Percentiles rank a stretch among this genome's conserved stretches.
These are phyloP conservation scores for Oncorhynchus clarkii DNA, from an alignment of 2,113 vertebrate genomes.

Conservation along the genomic window DNA sequence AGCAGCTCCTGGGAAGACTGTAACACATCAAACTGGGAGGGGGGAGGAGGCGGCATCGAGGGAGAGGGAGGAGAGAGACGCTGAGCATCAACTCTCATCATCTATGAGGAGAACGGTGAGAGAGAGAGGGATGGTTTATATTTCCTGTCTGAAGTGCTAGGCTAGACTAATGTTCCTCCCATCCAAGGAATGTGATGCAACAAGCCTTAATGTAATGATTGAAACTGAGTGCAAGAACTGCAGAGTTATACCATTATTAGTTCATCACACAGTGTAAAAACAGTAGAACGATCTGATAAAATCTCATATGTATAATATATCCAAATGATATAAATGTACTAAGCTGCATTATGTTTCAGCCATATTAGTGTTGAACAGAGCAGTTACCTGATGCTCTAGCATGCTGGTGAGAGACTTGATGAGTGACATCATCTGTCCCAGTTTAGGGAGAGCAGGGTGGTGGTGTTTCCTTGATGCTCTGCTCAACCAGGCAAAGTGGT, in stretches of 20 bases:
- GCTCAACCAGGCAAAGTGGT: slow-evolving; percentile 79
- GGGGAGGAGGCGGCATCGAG: slow-evolving; percentile 61
- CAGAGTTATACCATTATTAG: neutral
- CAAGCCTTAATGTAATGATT: neutral
- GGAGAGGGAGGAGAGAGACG: slow-evolving; percentile 50
- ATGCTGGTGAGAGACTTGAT: slow-evolving; percentile 69
- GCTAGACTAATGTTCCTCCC: neutral
- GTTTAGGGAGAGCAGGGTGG: slow-evolving; percentile 63
- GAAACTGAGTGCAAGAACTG: neutral
- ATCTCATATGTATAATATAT: no score
- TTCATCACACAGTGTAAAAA: no score
- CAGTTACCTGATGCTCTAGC: slow-evolving; percentile 72
- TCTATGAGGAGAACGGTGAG: slow-evolving; percentile 49
- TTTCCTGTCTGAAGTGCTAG: neutral
- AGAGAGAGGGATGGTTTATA: slow-evolving; percentile 1
- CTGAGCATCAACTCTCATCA: slow-evolving; percentile 67
- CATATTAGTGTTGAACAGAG: no score
- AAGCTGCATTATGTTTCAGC: no score
- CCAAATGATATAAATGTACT: no score
- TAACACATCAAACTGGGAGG: slow-evolving; percentile 63
- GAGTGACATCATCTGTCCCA: slow-evolving; percentile 70
- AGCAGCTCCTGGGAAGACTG: slow-evolving; percentile 77
- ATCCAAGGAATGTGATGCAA: neutral
- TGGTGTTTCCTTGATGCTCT: slow-evolving; percentile 72
- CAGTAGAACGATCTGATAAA: no score